Percentiles rank a stretch among this genome's conserved stretches.
These are phyloP conservation scores for Melanitta fusca DNA, from an alignment of 2,797 vertebrate genomes.

Conservation along the genomic window DNA sequence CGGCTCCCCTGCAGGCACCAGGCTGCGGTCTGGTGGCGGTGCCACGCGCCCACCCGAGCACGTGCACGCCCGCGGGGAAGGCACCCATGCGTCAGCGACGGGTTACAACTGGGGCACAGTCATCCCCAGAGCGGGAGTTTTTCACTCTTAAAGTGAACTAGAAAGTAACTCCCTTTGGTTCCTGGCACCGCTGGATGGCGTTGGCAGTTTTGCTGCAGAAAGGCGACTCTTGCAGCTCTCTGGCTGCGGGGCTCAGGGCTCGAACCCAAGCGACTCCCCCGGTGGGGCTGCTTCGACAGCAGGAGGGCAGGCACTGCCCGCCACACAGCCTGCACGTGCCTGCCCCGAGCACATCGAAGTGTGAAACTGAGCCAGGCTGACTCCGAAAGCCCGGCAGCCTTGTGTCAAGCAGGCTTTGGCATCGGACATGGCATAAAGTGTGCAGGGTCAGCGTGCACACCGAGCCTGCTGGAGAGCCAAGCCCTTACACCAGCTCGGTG, in stretches of 20 bases:
- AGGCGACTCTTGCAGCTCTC: not conserved
- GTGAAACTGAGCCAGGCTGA: accelerated
- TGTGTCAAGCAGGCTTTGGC: accelerated
- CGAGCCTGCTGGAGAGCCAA: not conserved
- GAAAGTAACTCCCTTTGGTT: accelerated
- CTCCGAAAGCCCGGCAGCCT: no score
- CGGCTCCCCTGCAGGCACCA: no score
- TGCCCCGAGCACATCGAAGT: accelerated
- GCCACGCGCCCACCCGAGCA: no score
- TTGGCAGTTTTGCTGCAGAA: accelerated
- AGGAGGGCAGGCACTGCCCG: not conserved
- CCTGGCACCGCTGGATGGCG: accelerated
- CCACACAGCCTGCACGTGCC: accelerated
- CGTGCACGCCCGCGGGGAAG: accelerated
- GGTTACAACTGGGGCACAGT: not conserved
- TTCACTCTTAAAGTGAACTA: not conserved
- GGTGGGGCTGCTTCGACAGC: not conserved
- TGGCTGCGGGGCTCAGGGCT: accelerated
- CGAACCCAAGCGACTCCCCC: not conserved
- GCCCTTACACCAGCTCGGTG: accelerated
- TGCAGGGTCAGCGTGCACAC: accelerated
- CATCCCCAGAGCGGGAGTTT: accelerated
- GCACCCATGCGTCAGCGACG: accelerated
- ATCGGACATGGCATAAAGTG: not conserved
- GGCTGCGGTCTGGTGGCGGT: no score